Evolutionary conservation across 2,113 vertebrate species (phyloP).

Genomic region (Pitta sordida): DNA sequence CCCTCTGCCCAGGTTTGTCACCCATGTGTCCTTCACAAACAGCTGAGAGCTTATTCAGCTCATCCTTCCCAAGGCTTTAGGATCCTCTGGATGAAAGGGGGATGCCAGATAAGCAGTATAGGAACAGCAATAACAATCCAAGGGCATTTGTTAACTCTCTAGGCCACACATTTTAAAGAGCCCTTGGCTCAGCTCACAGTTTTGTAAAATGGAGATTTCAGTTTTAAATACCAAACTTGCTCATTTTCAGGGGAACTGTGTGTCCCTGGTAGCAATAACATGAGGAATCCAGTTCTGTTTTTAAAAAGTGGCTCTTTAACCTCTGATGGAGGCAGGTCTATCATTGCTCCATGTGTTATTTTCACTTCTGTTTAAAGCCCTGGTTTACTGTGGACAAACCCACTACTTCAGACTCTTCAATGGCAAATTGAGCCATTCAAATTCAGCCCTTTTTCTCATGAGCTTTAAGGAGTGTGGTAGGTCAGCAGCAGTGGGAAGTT

Average conservation of each 20-base stretch:
- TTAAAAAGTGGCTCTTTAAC: neutral
- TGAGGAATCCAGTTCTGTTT: neutral
- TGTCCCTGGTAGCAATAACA: neutral
- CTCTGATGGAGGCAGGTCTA: neutral
- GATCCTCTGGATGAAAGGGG: neutral
- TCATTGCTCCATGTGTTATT: neutral
- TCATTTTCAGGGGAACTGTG: neutral
- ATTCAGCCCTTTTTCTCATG: neutral
- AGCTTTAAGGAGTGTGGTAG: neutral
- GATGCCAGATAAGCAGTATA: neutral
- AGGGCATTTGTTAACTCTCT: neutral
- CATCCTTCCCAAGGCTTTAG: neutral
- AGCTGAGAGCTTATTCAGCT: neutral
- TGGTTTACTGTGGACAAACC: neutral
- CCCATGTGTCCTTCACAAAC: neutral
- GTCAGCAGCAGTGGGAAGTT: neutral
- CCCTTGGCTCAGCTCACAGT: neutral
- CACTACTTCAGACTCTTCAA: neutral
- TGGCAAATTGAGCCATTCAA: neutral
- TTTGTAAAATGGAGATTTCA: neutral
- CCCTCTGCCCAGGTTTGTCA: neutral
- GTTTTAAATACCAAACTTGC: neutral
- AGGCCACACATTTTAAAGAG: neutral
- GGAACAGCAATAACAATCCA: neutral
- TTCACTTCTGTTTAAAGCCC: neutral